Evolutionary conservation across 2,113 vertebrate species (phyloP).

Genomic region (Steatornis caripensis): DNA sequence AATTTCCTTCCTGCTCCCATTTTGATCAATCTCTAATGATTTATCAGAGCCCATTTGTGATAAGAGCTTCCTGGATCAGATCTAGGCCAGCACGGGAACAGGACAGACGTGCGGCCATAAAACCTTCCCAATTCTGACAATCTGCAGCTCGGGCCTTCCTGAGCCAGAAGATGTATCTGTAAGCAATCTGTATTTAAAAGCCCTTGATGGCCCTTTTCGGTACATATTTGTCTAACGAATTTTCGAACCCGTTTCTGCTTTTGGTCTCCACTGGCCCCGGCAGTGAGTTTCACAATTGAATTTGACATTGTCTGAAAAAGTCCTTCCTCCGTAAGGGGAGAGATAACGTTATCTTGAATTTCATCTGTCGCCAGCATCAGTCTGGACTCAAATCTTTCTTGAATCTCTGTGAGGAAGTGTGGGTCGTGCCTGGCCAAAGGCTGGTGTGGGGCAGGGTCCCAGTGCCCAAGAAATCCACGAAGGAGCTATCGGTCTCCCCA

Average conservation of each 20-base stretch:
- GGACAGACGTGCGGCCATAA: not conserved
- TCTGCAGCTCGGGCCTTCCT: not conserved
- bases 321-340: not conserved
- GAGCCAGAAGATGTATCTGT: not conserved
- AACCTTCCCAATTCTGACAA: not conserved
- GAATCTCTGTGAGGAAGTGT: not conserved
- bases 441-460: accelerated
- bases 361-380: not conserved
- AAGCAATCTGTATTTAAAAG: not conserved
- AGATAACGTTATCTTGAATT: not conserved
- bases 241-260: not conserved
- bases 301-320: not conserved
- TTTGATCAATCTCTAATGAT: not conserved
- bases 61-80: not conserved
- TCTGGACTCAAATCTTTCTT: not conserved
- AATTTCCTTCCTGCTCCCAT: not conserved
- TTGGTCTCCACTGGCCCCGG: not conserved
- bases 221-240: not conserved
- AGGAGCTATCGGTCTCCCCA: not conserved
- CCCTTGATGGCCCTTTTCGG: not conserved
- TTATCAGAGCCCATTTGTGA: not conserved
- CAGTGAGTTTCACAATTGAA: not conserved
- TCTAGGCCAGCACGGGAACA: not conserved
- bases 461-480: not conserved
- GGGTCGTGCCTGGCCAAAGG: not conserved